Evolutionary conservation across 2,797 vertebrate species (phyloP).

Genomic region (Xerus rutilus): DNA sequence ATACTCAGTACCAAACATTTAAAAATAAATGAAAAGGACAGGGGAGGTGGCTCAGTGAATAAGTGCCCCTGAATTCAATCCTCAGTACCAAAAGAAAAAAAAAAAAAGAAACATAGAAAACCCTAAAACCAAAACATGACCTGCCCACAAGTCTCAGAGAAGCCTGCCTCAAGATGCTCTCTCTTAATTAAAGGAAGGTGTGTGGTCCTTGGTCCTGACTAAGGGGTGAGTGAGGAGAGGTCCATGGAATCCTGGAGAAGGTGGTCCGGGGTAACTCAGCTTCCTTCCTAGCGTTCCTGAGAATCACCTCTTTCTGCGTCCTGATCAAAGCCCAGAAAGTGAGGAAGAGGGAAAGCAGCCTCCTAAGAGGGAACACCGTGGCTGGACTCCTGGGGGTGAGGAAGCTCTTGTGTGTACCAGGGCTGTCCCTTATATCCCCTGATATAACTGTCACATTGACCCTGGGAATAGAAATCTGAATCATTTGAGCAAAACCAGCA

Average conservation of each 20-base stretch:
- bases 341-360: neutral
- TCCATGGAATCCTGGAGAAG: neutral
- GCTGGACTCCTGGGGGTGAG: neutral
- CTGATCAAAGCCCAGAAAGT: neutral
- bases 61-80: too few species aligned
- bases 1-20: too few species aligned
- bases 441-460: neutral
- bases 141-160: neutral
- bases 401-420: neutral
- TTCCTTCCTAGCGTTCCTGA: neutral
- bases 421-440: neutral
- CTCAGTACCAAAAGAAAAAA: too few species aligned
- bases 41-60: too few species aligned
- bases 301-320: neutral
- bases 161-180: neutral
- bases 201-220: neutral
- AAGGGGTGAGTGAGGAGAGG: neutral
- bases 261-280: neutral
- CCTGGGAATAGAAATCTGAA: conserved; percentile 43
- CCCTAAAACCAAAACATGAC: neutral
- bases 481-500: neutral
- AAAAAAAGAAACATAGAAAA: neutral
- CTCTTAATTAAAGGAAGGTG: neutral
- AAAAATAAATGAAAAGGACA: too few species aligned
- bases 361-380: neutral